Conservation (phyloP, 2,888 invertebrate species). For the Lepidonotus clava region DNA sequence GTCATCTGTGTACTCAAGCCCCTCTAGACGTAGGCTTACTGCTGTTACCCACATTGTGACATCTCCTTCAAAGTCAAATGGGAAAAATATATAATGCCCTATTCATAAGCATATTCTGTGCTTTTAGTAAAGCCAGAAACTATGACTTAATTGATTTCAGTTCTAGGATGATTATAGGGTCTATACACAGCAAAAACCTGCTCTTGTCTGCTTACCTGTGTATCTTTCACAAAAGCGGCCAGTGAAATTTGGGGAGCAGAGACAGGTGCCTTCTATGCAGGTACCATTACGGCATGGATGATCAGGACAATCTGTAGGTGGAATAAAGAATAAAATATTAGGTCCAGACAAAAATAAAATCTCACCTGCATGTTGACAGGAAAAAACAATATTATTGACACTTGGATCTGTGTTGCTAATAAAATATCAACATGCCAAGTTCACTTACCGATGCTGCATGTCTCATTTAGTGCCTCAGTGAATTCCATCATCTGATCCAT, state of each 20-base stretch:
- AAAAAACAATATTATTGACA: no score
- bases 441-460: background rate
- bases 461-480: background rate
- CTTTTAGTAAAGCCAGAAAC: no score
- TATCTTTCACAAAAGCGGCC: constrained; percentile 7
- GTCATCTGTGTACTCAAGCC: background rate
- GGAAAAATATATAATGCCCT: no score
- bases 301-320: constrained; percentile 5
- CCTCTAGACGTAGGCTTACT: background rate
- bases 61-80: background rate
- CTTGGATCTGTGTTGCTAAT: no score
- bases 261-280: background rate
- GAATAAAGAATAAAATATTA: background rate
- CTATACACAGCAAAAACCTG: no score
- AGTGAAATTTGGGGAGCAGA: background rate
- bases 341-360: no score
- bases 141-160: no score
- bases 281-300: background rate
- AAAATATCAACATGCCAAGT: no score
- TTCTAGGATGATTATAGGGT: no score
- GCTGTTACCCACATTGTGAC: background rate
- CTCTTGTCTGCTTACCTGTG: background rate
- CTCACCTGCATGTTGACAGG: no score
- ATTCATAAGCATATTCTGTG: no score
- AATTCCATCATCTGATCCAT: background rate